Evolutionary conservation across 2,113 vertebrate genomes (phyloP), one percentile per base, ranked within the genome.

Genomic region (Cygnus atratus): DNA sequence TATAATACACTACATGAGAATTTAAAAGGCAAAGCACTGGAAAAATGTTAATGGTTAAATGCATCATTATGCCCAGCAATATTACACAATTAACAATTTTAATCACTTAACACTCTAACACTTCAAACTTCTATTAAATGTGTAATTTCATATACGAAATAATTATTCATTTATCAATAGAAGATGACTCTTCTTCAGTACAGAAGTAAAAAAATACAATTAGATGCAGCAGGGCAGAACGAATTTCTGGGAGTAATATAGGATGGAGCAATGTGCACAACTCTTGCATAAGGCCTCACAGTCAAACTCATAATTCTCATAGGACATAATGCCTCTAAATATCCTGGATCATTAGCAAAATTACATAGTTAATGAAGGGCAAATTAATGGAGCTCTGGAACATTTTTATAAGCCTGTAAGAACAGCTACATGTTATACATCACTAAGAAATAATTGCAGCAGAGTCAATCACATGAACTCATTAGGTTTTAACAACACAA

Each of bases 281-380:
- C 2, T 7, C 35, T 80, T 83, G 73, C 3, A 4, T 44, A 66
- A 91, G 73, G 26, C 61, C 93, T 90, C 82, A n/a, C 86, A 78
- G 68, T 67, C 68, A 79, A 79, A 72, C 92, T 91, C 79, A 43
- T 91, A 81, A 95, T 95, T 97, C 95, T 97, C 92, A 37, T 5
- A 94, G 93, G 93, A 92, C 94, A 92, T 61, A 96, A 92, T 39
- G 58, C 84, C 87, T 94, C 93, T 88, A 86, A 96, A 94, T 91
- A 97, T 95, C 92, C 87, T 28, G 48, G 91, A 95, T 98, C 96
- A 97, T 98, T 97, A 97, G 97, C 82, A 97, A 97, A 97, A 97
- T 97, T 97, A 96, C 88, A 93, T 44, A 96, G 95, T 85, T 98
- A 98, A 97, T 97, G 95, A 97, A 97, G 96, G 89, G 74, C 88